phyloP scores from a whole-genome alignment of 2,797 vertebrate species.

The Hafferia zeledoni region DNA sequence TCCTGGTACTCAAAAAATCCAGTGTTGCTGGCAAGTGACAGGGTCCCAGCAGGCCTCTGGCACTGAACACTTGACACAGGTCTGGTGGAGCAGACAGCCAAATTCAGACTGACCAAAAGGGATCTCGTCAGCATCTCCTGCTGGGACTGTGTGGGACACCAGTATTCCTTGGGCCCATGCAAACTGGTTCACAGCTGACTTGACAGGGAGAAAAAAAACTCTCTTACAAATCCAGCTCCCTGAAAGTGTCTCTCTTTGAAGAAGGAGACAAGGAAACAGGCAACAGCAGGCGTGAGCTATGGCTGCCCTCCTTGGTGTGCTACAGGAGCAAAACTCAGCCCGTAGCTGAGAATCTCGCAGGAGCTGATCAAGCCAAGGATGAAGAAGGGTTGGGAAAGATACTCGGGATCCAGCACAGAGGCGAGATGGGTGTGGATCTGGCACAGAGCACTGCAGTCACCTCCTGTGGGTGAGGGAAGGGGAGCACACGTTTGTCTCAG shows the following conservation, averaged over 20 bases:
- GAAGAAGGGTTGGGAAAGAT: neutral
- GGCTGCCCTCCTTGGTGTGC: neutral
- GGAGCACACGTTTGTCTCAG: neutral
- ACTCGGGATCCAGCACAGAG: fast-evolving
- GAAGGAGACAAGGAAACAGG: neutral
- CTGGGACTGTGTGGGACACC: neutral
- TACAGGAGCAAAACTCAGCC: neutral
- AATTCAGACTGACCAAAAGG: neutral
- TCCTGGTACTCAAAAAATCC: neutral
- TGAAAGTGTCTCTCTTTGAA: neutral
- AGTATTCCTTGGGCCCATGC: neutral
- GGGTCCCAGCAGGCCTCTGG: neutral
- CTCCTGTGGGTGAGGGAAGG: neutral
- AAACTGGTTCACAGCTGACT: neutral
- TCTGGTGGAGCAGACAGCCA: neutral
- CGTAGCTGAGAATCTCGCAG: neutral
- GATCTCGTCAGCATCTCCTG: neutral
- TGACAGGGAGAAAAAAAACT: neutral
- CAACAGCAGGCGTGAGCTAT: neutral
- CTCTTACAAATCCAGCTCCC: fast-evolving
- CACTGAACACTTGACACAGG: neutral
- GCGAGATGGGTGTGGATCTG: neutral
- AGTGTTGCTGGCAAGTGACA: neutral
- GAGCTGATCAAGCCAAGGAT: neutral
- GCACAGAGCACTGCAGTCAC: neutral